A percentile compares a stretch with the other conserved stretches of the same genome.
phyloP scores from a whole-genome alignment of 2,797 vertebrate genomes.

The Tympanoctomys barrerae region DNA sequence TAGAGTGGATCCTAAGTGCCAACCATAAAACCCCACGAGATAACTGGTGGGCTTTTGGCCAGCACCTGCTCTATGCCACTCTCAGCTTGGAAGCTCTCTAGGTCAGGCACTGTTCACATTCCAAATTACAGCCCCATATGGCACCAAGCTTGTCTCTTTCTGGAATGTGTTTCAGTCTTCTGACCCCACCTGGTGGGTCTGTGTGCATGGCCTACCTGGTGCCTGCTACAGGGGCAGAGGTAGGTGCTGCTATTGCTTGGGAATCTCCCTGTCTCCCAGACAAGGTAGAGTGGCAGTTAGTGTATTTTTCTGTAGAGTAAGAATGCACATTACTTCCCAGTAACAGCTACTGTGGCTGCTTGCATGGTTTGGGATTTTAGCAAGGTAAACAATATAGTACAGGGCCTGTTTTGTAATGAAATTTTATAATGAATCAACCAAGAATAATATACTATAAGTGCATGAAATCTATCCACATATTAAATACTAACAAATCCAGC shows the following conservation, averaged over 20 bases:
- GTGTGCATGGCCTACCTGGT: background rate
- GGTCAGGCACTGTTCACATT: background rate
- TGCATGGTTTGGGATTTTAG: no score
- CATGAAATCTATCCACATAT: no score
- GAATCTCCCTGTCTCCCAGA: no score
- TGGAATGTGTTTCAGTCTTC: background rate
- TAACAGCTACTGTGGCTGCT: background rate
- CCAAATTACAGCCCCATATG: background rate
- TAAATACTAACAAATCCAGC: no score
- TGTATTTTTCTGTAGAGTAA: background rate
- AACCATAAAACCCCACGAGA: no score
- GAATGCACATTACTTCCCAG: background rate
- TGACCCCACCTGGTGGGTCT: background rate
- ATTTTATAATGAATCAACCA: no score
- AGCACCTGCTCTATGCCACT: background rate
- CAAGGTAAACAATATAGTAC: no score
- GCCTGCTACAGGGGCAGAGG: background rate
- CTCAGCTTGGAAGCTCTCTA: background rate
- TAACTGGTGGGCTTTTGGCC: background rate
- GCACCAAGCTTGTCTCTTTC: background rate
- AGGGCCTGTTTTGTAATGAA: no score
- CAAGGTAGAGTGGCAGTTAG: background rate
- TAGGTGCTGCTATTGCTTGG: background rate
- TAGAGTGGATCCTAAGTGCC: no score
- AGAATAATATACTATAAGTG: no score